These are phyloP conservation scores for Lepidurus packardi DNA, from an alignment of 1,140 invertebrate species.

Conservation along the genomic window DNA sequence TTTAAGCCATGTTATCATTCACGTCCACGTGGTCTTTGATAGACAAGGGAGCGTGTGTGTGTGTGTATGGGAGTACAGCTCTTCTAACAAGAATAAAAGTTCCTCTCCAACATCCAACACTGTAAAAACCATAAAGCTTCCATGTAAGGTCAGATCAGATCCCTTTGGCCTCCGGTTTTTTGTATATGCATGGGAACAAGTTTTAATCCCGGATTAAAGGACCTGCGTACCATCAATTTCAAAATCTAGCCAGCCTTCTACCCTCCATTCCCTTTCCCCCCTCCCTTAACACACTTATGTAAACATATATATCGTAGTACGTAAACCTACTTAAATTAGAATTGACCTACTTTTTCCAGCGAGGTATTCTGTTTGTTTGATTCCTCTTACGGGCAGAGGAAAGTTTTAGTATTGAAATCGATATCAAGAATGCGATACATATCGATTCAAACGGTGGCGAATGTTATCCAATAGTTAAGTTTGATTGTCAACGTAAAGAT, in stretches of 20 bases:
- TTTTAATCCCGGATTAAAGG: slow-evolving; percentile 16
- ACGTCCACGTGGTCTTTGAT: slow-evolving; percentile 16
- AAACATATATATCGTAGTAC: no score
- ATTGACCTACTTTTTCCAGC: no score
- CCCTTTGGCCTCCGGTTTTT: background rate
- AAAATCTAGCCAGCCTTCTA: background rate
- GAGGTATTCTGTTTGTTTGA: no score
- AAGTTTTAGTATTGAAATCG: no score
- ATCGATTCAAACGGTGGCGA: no score
- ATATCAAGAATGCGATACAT: no score
- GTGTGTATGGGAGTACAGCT: background rate
- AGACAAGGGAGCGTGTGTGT: background rate
- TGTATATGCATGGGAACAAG: background rate
- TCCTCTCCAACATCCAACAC: background rate
- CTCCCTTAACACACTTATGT: background rate
- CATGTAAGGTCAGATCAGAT: background rate
- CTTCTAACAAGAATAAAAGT: background rate
- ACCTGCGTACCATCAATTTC: slow-evolving; percentile 1
- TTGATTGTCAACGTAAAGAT: no score
- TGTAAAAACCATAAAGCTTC: background rate
- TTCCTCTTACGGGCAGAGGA: no score
- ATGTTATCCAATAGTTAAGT: no score
- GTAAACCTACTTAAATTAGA: no score
- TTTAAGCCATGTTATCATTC: slow-evolving; percentile 7
- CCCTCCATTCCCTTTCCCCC: background rate